Evolutionary conservation across 2,888 invertebrate species (phyloP).

Genomic region (Ceraclea dissimilis): DNA sequence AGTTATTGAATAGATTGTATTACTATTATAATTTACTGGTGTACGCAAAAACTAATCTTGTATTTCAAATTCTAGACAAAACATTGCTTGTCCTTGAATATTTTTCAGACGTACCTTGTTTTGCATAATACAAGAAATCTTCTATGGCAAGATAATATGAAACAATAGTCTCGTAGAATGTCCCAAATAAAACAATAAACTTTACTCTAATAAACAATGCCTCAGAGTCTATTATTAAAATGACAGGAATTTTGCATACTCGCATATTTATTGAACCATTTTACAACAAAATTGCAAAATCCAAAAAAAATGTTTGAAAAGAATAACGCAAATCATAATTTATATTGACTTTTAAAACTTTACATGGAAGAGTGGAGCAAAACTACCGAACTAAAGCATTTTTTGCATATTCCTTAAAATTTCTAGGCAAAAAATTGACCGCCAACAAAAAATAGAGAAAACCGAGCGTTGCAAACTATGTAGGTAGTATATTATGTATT

Average conservation of each 20-base stretch:
- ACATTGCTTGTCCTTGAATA: too few species aligned
- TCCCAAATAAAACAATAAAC: constrained; percentile 15
- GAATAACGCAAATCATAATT: not conserved
- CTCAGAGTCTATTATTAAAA: constrained; percentile 12
- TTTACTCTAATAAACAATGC: constrained; percentile 5
- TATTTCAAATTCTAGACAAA: too few species aligned
- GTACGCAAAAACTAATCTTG: too few species aligned
- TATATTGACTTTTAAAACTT: not conserved
- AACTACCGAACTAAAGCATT: constrained; percentile 19
- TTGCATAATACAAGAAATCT: too few species aligned
- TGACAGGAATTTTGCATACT: constrained; percentile 17
- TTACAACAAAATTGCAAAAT: constrained; percentile 20
- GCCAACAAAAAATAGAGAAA: constrained; percentile 18
- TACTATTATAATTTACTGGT: too few species aligned
- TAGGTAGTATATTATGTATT: too few species aligned
- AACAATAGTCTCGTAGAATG: not conserved
- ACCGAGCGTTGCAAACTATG: too few species aligned
- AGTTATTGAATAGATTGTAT: too few species aligned
- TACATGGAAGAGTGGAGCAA: not conserved
- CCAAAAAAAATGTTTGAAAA: constrained; percentile 5
- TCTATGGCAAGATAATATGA: too few species aligned
- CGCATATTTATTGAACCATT: constrained; percentile 14
- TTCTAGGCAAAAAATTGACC: constrained; percentile 2
- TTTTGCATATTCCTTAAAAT: constrained; percentile 8
- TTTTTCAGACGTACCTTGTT: too few species aligned